Percentiles rank a stretch among this genome's conserved stretches.
These are phyloP conservation scores for Patella pellucida DNA, from an alignment of 2,888 invertebrate genomes.

Conservation along the genomic window DNA sequence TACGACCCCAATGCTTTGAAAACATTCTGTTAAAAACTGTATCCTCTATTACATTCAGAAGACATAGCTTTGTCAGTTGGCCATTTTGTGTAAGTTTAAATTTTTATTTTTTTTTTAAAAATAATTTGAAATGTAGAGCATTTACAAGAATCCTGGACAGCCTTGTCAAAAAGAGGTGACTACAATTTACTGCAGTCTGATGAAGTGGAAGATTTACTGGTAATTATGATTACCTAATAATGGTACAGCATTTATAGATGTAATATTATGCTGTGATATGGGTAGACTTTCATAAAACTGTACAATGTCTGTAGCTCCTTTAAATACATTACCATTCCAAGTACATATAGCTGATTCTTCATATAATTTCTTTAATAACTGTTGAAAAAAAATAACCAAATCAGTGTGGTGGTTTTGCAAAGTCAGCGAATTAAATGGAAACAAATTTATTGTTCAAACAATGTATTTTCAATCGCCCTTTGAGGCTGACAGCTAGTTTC, in stretches of 20 bases:
- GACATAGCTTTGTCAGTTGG: too few species aligned
- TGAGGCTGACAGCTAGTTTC: too few species aligned
- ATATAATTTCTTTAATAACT: conserved; percentile 81
- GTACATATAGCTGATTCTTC: conserved; percentile 86
- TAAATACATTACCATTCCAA: conserved; percentile 92
- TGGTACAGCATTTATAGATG: conserved; percentile 89
- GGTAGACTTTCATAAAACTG: conserved; percentile 89
- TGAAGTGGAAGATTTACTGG: not conserved
- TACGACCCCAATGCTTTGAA: too few species aligned
- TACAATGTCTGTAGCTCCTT: conserved; percentile 85
- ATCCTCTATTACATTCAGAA: too few species aligned
- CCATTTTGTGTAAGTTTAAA: too few species aligned
- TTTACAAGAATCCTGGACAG: conserved; percentile 14
- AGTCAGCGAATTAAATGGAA: too few species aligned
- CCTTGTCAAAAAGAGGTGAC: conserved; percentile 14
- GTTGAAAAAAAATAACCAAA: not conserved
- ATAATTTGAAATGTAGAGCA: too few species aligned
- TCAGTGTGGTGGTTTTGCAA: too few species aligned
- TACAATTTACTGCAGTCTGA: not conserved
- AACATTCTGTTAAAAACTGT: too few species aligned
- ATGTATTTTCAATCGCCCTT: too few species aligned
- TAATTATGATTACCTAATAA: conserved; percentile 75
- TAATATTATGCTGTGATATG: conserved; percentile 82
- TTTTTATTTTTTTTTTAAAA: too few species aligned
- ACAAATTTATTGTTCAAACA: too few species aligned